phyloP scores from a whole-genome alignment of 2,113 vertebrate genomes.

The Anas platyrhynchos region DNA sequence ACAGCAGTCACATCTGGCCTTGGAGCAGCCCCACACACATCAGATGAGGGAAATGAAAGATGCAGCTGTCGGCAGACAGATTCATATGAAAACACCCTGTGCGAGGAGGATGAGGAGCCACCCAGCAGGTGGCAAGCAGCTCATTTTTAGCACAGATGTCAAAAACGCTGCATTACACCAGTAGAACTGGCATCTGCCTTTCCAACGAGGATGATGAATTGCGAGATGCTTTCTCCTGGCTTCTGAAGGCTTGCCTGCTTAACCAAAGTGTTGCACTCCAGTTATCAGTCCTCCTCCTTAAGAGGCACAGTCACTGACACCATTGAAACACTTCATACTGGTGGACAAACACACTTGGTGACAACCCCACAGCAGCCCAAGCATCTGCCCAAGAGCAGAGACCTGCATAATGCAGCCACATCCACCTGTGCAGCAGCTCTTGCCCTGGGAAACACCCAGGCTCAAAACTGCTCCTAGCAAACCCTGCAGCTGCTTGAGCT shows the following conservation, averaged over 20 bases:
- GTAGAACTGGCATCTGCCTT: constrained; percentile 21
- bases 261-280: neutral
- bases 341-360: neutral
- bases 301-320: neutral
- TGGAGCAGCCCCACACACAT: rapidly evolving
- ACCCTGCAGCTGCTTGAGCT: neutral
- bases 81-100: neutral
- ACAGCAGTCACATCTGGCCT: neutral
- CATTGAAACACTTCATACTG: neutral
- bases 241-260: neutral
- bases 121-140: neutral
- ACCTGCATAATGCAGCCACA: neutral
- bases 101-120: neutral
- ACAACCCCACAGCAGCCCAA: neutral
- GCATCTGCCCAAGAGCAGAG: neutral
- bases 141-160: neutral
- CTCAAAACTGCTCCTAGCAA: neutral
- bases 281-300: neutral
- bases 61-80: neutral
- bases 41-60: neutral
- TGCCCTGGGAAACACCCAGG: neutral
- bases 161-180: neutral
- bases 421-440: neutral
- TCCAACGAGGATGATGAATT: neutral
- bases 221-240: neutral